Evolutionary conservation across 2,113 vertebrate genomes (phyloP), one percentile per base, ranked within the genome.

Genomic region (Notothenia coriiceps): DNA sequence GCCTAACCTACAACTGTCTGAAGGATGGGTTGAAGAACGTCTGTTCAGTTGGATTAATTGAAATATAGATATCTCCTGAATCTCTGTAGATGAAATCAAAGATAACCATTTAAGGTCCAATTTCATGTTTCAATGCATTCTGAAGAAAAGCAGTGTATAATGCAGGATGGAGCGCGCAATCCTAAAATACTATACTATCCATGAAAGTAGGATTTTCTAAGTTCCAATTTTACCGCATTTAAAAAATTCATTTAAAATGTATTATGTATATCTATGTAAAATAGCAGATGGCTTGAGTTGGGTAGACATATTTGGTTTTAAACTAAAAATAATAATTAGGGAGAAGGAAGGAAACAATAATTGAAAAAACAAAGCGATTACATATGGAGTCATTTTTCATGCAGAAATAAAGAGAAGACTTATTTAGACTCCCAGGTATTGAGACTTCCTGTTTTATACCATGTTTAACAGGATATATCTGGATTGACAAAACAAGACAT

Each of bases 31-130:
- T 40, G 18, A 61, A 55, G 1, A 25, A 62, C 7, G 18, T 56
- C 74, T 40, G 49, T 47, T 63, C 22, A 14, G 47, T 0, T 20
- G 44, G 29, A 77, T 71, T 66, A 18, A 44, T 0, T 56, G 2
- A 76, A 66, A n/a, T 9, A 20, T 29, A 50, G 17, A 79, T 12
- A 43, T 35, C 0, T 6, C 22, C 22, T 7, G 33, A 83, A 20
- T 4, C 1, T 17, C 8, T 70, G 18, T 22, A 55, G 55, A 70
- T 25, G 20, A 43, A 80, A 70, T 47, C 59, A 78, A 79, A 57
- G 29, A 54, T 66, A 11, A 6, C 15, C 17, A 47, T 56, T 11
- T 6, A 20, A 70, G n/a, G 17, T 35, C 5, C 8, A 9, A 35
- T 50, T 60, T 8, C 1, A 54, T 74, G n/a, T 13, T 65, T 65